These are phyloP conservation scores for Ormia ochracea DNA, from an alignment of 2,888 invertebrate species.

Conservation along the genomic window DNA sequence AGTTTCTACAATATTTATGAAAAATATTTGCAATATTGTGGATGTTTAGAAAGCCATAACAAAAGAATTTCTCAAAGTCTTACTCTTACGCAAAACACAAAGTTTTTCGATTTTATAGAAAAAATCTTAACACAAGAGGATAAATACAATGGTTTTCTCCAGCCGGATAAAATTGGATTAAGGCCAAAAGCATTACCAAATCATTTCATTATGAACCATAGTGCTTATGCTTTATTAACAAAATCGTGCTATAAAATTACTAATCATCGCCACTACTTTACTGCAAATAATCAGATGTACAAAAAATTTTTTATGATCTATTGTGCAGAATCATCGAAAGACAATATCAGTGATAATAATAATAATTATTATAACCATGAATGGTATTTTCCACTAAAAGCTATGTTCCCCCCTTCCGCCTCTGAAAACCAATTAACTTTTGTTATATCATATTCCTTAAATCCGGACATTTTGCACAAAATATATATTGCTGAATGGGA, in stretches of 20 bases:
- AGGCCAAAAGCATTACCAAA: slow-evolving; percentile 69
- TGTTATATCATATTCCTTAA: slow-evolving; percentile 63
- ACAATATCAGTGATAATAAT: slow-evolving; percentile 14
- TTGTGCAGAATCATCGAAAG: slow-evolving; percentile 38
- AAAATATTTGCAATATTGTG: slow-evolving; percentile 66
- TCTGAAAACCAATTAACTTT: slow-evolving; percentile 59
- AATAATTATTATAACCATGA: slow-evolving; percentile 48
- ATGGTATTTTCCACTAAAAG: slow-evolving; percentile 46
- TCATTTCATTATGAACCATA: slow-evolving; percentile 64
- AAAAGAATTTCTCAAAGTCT: slow-evolving; percentile 58
- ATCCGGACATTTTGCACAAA: slow-evolving; percentile 61
- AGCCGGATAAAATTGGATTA: slow-evolving; percentile 67
- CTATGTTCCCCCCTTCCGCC: slow-evolving; percentile 40
- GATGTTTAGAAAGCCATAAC: slow-evolving; percentile 65
- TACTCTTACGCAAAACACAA: slow-evolving; percentile 54
- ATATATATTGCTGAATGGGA: slow-evolving; percentile 61
- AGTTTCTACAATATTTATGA: slow-evolving; percentile 79
- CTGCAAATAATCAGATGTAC: slow-evolving; percentile 15
- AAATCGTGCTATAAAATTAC: slow-evolving; percentile 27
- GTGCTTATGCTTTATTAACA: slow-evolving; percentile 43
- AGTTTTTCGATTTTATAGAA: slow-evolving; percentile 65
- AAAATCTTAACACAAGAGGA: slow-evolving; percentile 67
- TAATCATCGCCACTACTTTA: not conserved
- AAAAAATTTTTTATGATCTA: slow-evolving; percentile 66
- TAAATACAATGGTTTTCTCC: slow-evolving; percentile 62